A percentile compares a stretch with the other conserved stretches of the same genome.
phyloP scores from a whole-genome alignment of 2,888 invertebrate species.

The Bhutanitis thaidina region DNA sequence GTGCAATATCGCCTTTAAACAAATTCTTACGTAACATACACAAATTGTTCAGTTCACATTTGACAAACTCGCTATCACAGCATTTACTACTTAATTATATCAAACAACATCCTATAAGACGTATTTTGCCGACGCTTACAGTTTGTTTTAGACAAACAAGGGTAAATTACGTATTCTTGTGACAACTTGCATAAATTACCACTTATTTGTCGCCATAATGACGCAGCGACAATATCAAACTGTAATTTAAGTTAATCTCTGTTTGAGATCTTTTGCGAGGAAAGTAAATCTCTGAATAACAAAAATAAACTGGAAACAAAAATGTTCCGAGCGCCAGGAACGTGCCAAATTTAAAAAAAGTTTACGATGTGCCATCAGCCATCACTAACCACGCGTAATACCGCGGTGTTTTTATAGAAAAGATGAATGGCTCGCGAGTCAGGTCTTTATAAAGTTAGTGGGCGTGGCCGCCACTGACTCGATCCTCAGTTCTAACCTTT shows the following conservation, averaged over 20 bases:
- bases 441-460: background rate
- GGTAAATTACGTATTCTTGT: conserved; percentile 1
- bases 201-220: background rate
- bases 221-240: background rate
- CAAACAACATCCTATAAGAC: background rate
- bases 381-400: background rate
- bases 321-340: background rate
- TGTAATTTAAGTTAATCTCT: background rate
- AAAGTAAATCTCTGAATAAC: background rate
- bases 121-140: background rate
- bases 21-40: too few species aligned
- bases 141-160: background rate
- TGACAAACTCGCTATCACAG: too few species aligned
- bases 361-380: conserved; percentile 3
- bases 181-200: conserved; percentile 7
- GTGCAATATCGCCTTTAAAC: too few species aligned
- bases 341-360: conserved; percentile 13
- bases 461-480: background rate
- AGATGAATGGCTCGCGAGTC: background rate
- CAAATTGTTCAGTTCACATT: too few species aligned
- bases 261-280: background rate
- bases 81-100: too few species aligned
- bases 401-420: background rate
- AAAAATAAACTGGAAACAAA: conserved; percentile 9
- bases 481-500: background rate